Conservation (phyloP, 2,113 vertebrate species). For the Albula glossodonta region DNA sequence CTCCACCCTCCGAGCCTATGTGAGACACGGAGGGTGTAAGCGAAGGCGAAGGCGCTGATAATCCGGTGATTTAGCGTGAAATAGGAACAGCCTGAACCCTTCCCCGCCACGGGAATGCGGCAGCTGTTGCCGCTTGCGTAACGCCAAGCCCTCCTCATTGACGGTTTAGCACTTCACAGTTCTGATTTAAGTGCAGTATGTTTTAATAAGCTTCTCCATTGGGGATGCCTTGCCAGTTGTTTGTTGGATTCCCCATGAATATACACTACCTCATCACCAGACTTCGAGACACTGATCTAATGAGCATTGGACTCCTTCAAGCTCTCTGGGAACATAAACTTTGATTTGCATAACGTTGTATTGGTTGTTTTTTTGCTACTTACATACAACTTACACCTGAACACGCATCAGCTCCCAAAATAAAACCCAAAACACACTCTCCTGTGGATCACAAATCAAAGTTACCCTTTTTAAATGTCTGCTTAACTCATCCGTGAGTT, state of each 20-base stretch:
- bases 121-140: background rate
- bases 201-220: background rate
- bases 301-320: background rate
- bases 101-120: background rate
- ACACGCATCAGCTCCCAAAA: too few species aligned
- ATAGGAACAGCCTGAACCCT: background rate
- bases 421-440: too few species aligned
- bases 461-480: background rate
- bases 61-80: background rate
- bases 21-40: background rate
- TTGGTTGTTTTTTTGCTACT: too few species aligned
- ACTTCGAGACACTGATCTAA: background rate
- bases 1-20: background rate
- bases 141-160: background rate
- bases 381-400: too few species aligned
- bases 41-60: background rate
- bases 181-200: background rate
- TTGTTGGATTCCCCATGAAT: background rate
- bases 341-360: background rate
- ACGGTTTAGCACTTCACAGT: background rate
- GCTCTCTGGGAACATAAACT: background rate
- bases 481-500: background rate
- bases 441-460: background rate
- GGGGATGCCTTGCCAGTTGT: background rate
- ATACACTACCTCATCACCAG: background rate